phyloP scores from a whole-genome alignment of 2,113 vertebrate genomes.

The Bos indicus region DNA sequence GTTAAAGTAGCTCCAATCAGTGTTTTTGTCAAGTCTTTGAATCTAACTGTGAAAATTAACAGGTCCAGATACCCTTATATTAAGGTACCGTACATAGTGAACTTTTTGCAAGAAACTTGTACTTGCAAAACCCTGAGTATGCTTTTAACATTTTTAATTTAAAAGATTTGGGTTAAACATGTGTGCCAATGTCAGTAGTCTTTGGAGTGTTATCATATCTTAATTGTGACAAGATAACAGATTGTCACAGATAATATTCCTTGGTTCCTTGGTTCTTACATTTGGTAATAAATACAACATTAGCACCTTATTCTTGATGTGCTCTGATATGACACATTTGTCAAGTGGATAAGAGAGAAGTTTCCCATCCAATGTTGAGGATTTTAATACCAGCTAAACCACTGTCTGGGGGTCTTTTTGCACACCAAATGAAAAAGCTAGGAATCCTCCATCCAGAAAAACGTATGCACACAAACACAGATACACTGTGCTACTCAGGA shows the following conservation, averaged over 20 bases:
- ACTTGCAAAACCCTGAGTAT: background rate
- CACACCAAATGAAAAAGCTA: background rate
- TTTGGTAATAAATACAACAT: background rate
- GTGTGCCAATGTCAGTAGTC: background rate
- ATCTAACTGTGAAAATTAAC: conserved; percentile 5
- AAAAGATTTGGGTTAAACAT: background rate
- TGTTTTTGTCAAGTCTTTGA: conserved; percentile 31
- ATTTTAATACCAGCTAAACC: background rate
- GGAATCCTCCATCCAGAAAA: background rate
- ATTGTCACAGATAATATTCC: too few species aligned
- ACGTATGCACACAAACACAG: background rate
- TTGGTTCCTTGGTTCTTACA: background rate
- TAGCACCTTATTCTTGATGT: background rate
- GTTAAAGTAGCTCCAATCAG: conserved; percentile 14
- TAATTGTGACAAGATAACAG: background rate
- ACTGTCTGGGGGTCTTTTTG: background rate
- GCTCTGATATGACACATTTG: background rate
- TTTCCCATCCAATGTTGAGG: background rate
- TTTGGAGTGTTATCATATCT: background rate
- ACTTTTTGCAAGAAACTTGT: background rate
- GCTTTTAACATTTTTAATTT: conserved; percentile 27
- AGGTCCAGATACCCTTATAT: background rate
- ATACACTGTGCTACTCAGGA: background rate
- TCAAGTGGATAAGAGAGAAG: background rate
- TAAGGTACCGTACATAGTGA: background rate